Percentiles rank a stretch among this genome's conserved stretches.
phyloP scores from a whole-genome alignment of 2,888 invertebrate species.

The Aphidoletes aphidimyza region DNA sequence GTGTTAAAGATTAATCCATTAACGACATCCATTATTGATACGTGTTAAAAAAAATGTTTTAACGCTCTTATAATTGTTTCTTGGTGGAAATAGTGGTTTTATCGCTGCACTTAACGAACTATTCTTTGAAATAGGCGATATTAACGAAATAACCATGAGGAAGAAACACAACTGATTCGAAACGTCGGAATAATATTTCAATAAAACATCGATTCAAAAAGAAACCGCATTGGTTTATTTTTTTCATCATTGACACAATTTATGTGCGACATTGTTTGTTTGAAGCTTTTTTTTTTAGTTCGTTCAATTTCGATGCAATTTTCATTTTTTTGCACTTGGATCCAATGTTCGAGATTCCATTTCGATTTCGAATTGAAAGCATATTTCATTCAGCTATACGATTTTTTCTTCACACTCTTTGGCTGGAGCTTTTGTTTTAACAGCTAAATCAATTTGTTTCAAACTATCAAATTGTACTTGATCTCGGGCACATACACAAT shows the following conservation, averaged over 20 bases:
- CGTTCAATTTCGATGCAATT: background rate
- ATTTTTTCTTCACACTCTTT: background rate
- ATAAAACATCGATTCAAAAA: too few species aligned
- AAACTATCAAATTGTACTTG: conserved; percentile 32
- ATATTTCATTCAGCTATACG: conserved; percentile 30
- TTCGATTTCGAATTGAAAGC: background rate
- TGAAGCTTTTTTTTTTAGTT: background rate
- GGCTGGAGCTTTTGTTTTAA: background rate
- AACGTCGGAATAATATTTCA: too few species aligned
- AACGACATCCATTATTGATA: too few species aligned
- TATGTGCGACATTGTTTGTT: conserved; percentile 43
- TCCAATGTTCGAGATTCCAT: background rate
- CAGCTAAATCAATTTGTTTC: conserved; percentile 18
- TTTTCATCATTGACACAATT: conserved; percentile 51
- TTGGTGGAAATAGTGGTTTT: too few species aligned
- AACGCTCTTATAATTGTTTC: too few species aligned
- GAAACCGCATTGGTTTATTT: too few species aligned
- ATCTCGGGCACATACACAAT: background rate
- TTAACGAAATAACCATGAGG: too few species aligned
- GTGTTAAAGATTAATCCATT: too few species aligned
- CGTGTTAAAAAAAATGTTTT: too few species aligned
- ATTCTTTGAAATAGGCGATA: too few species aligned
- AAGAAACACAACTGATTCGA: too few species aligned
- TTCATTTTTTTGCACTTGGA: background rate
- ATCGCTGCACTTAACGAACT: too few species aligned